A percentile compares a stretch with the other conserved stretches of the same genome.
phyloP scores from a whole-genome alignment of 92 coral and sea anemone genomes.

The Plumapathes pennacea region DNA sequence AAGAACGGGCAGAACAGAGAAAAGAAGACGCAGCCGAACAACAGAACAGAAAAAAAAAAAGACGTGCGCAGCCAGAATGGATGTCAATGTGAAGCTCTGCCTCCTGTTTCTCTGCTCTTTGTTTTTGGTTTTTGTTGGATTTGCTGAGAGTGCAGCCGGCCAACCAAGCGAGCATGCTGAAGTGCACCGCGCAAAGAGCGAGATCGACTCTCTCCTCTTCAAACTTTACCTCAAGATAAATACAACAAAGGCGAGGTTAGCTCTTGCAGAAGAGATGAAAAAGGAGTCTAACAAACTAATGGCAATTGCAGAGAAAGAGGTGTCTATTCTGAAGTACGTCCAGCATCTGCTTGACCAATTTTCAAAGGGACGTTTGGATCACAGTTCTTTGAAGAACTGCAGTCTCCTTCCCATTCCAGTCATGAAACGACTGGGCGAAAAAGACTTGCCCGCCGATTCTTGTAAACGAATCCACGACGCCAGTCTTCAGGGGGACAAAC shows the following conservation, averaged over 20 bases:
- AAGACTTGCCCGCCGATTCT: conserved; percentile 65
- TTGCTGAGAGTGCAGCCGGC: too few species aligned
- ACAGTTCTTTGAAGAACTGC: too few species aligned
- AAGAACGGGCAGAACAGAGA: too few species aligned
- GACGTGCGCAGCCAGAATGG: too few species aligned
- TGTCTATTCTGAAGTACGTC: neutral
- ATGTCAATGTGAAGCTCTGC: too few species aligned
- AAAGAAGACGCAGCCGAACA: too few species aligned
- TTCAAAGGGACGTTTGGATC: neutral
- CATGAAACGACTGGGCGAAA: conserved; percentile 17
- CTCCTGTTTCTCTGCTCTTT: too few species aligned
- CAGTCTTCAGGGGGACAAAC: conserved; percentile 17
- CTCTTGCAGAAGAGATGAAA: conserved; percentile 3
- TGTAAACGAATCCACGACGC: conserved; percentile 82
- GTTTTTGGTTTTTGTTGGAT: too few species aligned
- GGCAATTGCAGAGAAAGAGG: conserved; percentile 6
- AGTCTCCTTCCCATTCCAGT: too few species aligned
- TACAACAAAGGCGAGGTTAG: conserved; percentile 4
- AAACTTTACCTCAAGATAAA: neutral
- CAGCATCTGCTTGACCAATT: conserved; percentile 2
- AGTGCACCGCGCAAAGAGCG: conserved; percentile 29
- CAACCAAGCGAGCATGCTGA: conserved; percentile 19
- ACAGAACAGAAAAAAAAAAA: too few species aligned
- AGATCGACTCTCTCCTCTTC: conserved; percentile 11
- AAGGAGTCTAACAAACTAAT: conserved; percentile 1